Conservation (phyloP, 2,113 vertebrate genomes). For the Vimba vimba region DNA sequence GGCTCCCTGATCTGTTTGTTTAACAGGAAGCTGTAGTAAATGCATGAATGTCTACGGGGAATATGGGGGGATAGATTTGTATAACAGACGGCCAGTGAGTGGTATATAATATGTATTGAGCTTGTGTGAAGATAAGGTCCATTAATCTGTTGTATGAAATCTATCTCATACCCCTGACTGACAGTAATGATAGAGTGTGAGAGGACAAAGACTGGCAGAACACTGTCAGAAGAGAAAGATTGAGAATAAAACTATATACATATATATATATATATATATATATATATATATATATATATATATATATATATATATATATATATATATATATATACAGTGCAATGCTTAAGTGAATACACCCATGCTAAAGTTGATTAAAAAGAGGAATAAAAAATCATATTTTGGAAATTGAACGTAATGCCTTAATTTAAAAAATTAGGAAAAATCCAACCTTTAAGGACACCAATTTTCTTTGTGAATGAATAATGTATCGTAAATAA, state of each 20-base stretch:
- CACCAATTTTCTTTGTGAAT: too few relatives aligned
- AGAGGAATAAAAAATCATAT: too few relatives aligned
- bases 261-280: too few relatives aligned
- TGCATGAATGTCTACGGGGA: neutral
- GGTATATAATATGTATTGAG: conserved; percentile 13
- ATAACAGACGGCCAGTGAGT: neutral
- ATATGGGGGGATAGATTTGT: conserved; percentile 8
- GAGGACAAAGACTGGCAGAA: neutral
- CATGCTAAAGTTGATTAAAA: too few relatives aligned
- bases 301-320: too few relatives aligned
- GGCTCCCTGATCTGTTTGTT: conserved; percentile 31
- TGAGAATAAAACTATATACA: neutral
- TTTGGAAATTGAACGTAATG: too few relatives aligned
- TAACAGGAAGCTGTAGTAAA: conserved; percentile 31
- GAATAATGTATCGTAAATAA: too few relatives aligned
- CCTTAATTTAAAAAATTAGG: too few relatives aligned
- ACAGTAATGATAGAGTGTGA: conserved; percentile 2
- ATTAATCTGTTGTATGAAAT: conserved; percentile 28
- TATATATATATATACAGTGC: too few relatives aligned
- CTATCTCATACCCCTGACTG: neutral
- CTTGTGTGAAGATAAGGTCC: conserved; percentile 27
- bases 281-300: too few relatives aligned
- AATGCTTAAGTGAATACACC: too few relatives aligned
- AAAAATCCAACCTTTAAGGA: too few relatives aligned
- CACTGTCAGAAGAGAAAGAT: neutral